Conservation (phyloP, 2,113 vertebrate species). For the Forbesichthys papilliferus region DNA sequence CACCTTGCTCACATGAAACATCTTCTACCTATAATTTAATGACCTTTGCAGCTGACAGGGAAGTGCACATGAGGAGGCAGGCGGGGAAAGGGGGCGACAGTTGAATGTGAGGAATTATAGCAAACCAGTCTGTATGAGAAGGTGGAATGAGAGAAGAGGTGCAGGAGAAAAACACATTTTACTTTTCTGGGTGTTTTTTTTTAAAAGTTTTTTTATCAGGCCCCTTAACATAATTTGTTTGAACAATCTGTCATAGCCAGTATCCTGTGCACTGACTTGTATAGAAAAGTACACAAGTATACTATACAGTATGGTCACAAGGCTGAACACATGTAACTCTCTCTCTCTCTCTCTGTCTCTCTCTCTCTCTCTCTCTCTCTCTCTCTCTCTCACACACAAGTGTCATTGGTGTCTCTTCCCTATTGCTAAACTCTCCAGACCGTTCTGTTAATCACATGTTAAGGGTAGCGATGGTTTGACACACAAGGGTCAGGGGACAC, state of each 20-base stretch:
- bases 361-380: neutral
- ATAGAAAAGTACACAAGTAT: neutral
- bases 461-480: conserved; percentile 43
- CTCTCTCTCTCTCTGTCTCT: neutral
- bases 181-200: too few relatives aligned
- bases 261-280: neutral
- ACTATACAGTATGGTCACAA: neutral
- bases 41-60: conserved; percentile 25
- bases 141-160: conserved; percentile 30
- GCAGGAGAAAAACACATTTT: neutral
- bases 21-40: conserved; percentile 50
- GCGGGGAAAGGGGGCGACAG: conserved; percentile 9
- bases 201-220: too few relatives aligned
- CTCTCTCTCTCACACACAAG: neutral
- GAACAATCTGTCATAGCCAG: too few relatives aligned
- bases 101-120: conserved; percentile 40
- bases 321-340: neutral
- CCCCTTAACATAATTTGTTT: too few relatives aligned
- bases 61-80: conserved; percentile 21
- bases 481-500: conserved; percentile 30
- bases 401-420: neutral
- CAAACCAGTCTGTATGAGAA: too few relatives aligned
- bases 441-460: conserved; percentile 64
- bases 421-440: conserved; percentile 6
- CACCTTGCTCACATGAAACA: conserved; percentile 2